These are phyloP conservation scores for Lates calcarifer DNA, from an alignment of 2,113 vertebrate species.

Conservation along the genomic window DNA sequence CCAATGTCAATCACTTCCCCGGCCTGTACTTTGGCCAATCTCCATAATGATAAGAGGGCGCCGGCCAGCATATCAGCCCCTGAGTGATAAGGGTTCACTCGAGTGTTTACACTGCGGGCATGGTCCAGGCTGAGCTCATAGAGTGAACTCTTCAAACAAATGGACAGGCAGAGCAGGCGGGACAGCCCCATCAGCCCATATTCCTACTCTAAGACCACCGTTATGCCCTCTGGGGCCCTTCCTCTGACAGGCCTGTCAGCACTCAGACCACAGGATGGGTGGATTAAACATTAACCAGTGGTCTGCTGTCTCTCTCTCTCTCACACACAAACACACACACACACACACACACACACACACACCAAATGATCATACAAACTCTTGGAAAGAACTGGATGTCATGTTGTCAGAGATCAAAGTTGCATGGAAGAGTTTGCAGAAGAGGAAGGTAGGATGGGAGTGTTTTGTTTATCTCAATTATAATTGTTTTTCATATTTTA, in stretches of 20 bases:
- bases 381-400: constrained; percentile 30
- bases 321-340: constrained; percentile 13
- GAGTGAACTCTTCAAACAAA: constrained; percentile 65
- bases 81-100: constrained; percentile 68
- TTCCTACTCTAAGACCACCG: constrained; percentile 46
- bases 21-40: constrained; percentile 75
- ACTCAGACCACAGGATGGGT: constrained; percentile 61
- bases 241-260: constrained; percentile 53
- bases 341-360: too few relatives aligned
- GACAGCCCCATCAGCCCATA: constrained; percentile 63
- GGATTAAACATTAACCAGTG: constrained; percentile 77
- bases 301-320: background rate
- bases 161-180: constrained; percentile 28
- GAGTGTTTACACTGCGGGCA: constrained; percentile 75
- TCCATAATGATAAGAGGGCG: constrained; percentile 66
- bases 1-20: constrained; percentile 65
- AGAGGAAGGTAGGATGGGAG: constrained; percentile 59
- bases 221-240: constrained; percentile 27
- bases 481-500: background rate
- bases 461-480: background rate
- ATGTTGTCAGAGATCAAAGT: constrained; percentile 29
- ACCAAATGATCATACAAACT: constrained; percentile 27
- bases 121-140: constrained; percentile 42
- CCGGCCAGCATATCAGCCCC: constrained; percentile 55
- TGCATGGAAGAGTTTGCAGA: constrained; percentile 36